Evolutionary conservation across 37 sponge, comb jelly and placozoan genomes (phyloP), one percentile per base, ranked within the genome.

Genomic region (Chondrilla cf. caribensis): DNA sequence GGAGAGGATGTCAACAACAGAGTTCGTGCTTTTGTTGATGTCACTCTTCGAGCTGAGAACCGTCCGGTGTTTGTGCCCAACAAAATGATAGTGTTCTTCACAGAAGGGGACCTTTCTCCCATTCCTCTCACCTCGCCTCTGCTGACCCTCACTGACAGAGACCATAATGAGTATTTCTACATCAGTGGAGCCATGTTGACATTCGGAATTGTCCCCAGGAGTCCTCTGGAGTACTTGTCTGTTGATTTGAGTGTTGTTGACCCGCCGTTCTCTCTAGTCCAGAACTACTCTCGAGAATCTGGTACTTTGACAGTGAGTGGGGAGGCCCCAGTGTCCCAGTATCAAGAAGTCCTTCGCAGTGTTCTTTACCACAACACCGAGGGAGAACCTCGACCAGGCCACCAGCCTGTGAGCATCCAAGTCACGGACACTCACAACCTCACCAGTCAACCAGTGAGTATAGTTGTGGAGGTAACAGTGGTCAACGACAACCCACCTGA

Each of bases 161-260:
- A 96, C 44, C 93, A 96, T 60, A 96, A 92, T 28, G 91, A 88
- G 31, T 96, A 64, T 86, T 96, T 93, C 79, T 83, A 66, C 58
- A 96, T 96, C 33, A 60, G 71, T 28, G 77, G 78, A 44, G 91
- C 87, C 43, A 86, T 64, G 2, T 64, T 93, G 44, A 11, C n/a
- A 28, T 54, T 93, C 37, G 14, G 33, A 51, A 86, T 90, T 8
- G 29, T 87, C 0, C 93, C 93, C 35, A 58, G 31, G 0, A 70
- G 83, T 31, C 1, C 15, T 0, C 25, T 66, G 0, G 96, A 96
- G 85, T 80, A 70, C 33, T 64, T 96, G 25, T 77, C 83, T 40
- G 93, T 96, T 9, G 58, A 91, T 57, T 17, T 86, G 25, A 67
- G 67, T 58, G 43, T 21, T 21, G 70, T 81, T 4, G 68, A 47